A percentile compares a stretch with the other conserved stretches of the same genome.
These are phyloP conservation scores for Mercenaria mercenaria DNA, from an alignment of 1,140 invertebrate genomes.

Conservation along the genomic window DNA sequence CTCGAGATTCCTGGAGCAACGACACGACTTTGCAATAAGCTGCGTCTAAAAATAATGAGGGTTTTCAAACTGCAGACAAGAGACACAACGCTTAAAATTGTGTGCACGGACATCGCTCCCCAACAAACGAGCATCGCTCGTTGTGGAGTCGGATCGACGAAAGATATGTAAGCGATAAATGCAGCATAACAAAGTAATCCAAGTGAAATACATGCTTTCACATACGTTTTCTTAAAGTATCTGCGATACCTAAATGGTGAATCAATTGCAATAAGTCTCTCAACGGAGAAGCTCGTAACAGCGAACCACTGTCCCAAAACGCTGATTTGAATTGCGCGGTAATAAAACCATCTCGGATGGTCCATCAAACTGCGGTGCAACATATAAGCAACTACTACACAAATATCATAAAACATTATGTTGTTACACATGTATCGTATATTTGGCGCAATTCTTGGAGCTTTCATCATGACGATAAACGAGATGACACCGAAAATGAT, in stretches of 20 bases:
- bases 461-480: neutral
- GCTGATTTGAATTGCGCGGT: neutral
- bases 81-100: neutral
- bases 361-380: neutral
- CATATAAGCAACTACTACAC: neutral
- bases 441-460: neutral
- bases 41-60: neutral
- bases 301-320: conserved; percentile 4
- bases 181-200: neutral
- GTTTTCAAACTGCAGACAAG: neutral
- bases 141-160: neutral
- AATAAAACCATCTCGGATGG: neutral
- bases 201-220: neutral
- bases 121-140: neutral
- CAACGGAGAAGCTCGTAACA: neutral
- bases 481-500: neutral
- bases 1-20: neutral
- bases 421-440: neutral
- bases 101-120: neutral
- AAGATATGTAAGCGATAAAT: neutral
- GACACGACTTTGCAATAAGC: neutral
- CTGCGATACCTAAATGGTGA: neutral
- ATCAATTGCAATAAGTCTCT: neutral
- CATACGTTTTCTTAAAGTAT: neutral
- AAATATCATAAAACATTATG: neutral